Conservation (phyloP, 2,888 invertebrate genomes). For the Trimorus sp. region DNA sequence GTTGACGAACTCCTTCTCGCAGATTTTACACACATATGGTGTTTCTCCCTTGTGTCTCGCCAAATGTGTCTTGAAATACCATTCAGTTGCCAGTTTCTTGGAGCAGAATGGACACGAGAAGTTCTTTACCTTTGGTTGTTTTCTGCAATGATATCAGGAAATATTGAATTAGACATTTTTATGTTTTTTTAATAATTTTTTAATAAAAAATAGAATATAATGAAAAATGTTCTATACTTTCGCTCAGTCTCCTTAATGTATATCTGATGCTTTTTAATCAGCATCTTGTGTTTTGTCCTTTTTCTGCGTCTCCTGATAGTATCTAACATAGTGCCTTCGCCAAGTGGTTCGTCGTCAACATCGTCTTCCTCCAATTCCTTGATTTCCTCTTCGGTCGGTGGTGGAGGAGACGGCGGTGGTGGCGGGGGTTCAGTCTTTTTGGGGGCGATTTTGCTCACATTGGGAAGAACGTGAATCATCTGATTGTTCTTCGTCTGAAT, state of each 20-base stretch:
- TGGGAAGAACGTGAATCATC: conserved; percentile 45
- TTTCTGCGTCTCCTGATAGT: conserved; percentile 41
- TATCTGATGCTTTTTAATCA: conserved; percentile 18
- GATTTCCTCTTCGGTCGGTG: conserved; percentile 12
- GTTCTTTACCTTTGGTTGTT: conserved; percentile 66
- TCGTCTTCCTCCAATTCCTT: conserved; percentile 45
- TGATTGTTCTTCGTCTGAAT: conserved; percentile 50
- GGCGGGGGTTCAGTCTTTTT: conserved; percentile 27
- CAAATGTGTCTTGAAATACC: conserved; percentile 78
- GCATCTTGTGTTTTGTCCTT: conserved; percentile 44
- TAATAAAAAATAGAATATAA: too few species aligned
- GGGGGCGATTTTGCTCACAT: conserved; percentile 44
- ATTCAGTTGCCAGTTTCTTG: conserved; percentile 77
- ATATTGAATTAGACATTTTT: too few species aligned
- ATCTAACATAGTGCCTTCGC: conserved; percentile 52
- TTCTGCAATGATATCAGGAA: conserved; percentile 15
- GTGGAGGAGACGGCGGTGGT: background rate
- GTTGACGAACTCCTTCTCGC: conserved; percentile 74
- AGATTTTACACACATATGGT: conserved; percentile 73
- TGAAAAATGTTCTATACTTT: conserved; percentile 10
- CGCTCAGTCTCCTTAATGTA: conserved; percentile 29
- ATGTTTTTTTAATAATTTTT: too few species aligned
- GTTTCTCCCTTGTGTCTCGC: conserved; percentile 75
- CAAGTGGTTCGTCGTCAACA: conserved; percentile 30
- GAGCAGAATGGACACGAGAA: conserved; percentile 76